Conservation (phyloP, 2,797 vertebrate genomes). For the Micromesistius poutassou region DNA sequence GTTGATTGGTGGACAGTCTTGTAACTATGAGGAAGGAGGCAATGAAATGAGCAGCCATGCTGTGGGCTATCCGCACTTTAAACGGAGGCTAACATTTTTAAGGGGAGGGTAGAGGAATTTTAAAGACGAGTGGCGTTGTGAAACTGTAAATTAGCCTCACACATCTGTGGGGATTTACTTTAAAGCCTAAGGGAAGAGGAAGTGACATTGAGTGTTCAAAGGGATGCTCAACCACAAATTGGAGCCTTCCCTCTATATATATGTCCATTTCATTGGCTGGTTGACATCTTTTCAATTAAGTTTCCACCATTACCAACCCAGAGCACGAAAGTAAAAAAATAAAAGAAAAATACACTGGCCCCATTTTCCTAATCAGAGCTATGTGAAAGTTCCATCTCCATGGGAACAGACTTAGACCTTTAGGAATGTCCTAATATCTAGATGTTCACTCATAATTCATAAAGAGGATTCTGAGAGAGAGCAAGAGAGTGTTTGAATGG, state of each 20-base stretch:
- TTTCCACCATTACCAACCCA: constrained; percentile 1
- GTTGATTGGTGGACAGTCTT: constrained; percentile 23
- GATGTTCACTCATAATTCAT: constrained; percentile 17
- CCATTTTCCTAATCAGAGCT: constrained; percentile 30
- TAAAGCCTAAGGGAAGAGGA: constrained; percentile 51
- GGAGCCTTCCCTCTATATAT: constrained; percentile 37
- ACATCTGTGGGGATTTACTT: constrained; percentile 68
- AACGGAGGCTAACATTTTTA: constrained; percentile 42
- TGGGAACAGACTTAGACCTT: constrained; percentile 2
- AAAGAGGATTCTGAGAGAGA: constrained; percentile 21
- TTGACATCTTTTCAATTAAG: constrained; percentile 23
- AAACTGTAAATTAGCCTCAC: constrained; percentile 56
- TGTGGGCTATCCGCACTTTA: constrained; percentile 42
- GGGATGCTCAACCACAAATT: constrained; percentile 51
- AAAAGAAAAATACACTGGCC: not conserved
- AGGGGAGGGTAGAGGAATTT: constrained; percentile 37
- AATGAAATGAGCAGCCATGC: constrained; percentile 26
- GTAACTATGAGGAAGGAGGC: constrained; percentile 19
- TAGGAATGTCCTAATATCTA: constrained; percentile 12
- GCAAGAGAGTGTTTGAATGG: constrained; percentile 15
- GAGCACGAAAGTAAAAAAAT: constrained; percentile 15
- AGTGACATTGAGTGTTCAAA: constrained; percentile 67
- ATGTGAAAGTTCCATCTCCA: constrained; percentile 18
- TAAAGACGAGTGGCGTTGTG: constrained; percentile 54
- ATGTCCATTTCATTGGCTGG: constrained; percentile 22